phyloP scores from a whole-genome alignment of 2,888 invertebrate species.

The Apamea anceps region DNA sequence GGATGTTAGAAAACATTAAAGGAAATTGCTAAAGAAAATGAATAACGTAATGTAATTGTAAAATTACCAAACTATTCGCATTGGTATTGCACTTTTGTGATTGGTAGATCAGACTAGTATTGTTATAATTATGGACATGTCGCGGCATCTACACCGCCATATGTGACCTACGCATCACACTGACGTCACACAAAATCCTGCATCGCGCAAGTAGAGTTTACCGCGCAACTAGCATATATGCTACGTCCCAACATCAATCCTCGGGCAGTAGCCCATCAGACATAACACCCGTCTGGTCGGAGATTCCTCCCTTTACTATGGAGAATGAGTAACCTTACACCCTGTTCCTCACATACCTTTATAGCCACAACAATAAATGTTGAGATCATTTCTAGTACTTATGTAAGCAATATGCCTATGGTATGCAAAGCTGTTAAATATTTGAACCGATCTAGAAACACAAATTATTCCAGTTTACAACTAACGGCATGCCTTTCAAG shows the following conservation, averaged over 20 bases:
- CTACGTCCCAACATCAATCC: no score
- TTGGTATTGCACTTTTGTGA: background rate
- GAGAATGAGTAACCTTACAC: background rate
- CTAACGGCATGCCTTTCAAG: no score
- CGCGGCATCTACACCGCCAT: no score
- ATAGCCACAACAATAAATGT: background rate
- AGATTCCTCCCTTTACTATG: background rate
- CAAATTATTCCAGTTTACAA: background rate
- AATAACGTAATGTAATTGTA: background rate
- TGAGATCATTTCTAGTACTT: background rate
- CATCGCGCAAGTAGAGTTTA: background rate
- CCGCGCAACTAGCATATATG: background rate
- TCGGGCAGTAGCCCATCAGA: no score
- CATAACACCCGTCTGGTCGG: no score
- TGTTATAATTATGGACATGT: no score
- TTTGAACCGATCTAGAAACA: background rate
- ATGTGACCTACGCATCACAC: background rate
- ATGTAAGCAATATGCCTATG: background rate
- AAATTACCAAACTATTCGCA: background rate
- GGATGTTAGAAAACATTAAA: background rate
- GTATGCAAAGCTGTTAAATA: background rate
- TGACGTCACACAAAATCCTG: background rate
- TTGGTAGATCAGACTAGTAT: background rate
- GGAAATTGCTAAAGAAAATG: background rate
- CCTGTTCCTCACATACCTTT: background rate